A percentile compares a stretch with the other conserved stretches of the same genome.
phyloP scores from a whole-genome alignment of 1,140 invertebrate genomes.

The Sarcophaga bullata region DNA sequence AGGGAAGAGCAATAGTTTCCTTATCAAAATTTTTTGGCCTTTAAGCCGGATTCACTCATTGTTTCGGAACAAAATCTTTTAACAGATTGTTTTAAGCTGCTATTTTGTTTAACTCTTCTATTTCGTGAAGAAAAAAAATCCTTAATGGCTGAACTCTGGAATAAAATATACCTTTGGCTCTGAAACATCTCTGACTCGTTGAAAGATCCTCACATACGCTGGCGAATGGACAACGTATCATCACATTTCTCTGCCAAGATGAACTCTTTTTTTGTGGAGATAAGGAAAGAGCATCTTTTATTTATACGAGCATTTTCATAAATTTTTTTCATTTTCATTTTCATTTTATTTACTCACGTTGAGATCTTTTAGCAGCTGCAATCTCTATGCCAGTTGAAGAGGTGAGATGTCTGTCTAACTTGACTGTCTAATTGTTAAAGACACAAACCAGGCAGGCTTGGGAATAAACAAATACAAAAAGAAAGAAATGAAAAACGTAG shows the following conservation, averaged over 20 bases:
- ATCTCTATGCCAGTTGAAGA: slow-evolving; percentile 29
- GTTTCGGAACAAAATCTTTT: no score
- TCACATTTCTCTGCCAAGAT: slow-evolving; percentile 34
- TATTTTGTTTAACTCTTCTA: background rate
- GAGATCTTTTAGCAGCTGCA: slow-evolving; percentile 35
- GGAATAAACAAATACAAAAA: background rate
- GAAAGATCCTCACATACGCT: background rate
- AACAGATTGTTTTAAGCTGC: background rate
- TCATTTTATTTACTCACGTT: background rate
- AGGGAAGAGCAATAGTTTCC: no score
- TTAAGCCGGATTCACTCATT: no score
- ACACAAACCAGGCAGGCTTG: background rate
- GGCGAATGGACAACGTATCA: background rate
- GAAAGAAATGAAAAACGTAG: background rate
- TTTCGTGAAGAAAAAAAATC: background rate
- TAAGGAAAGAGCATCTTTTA: slow-evolving; percentile 4
- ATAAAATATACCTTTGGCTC: background rate
- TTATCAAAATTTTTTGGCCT: no score
- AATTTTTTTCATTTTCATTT: background rate
- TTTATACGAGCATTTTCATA: background rate
- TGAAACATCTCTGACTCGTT: background rate
- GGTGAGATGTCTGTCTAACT: slow-evolving; percentile 35
- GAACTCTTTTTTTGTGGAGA: slow-evolving; percentile 30
- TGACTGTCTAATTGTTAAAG: slow-evolving; percentile 24
- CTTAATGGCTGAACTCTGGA: background rate